These are phyloP conservation scores for Blomia tropicalis DNA, from an alignment of 2,888 invertebrate genomes.

Conservation along the genomic window DNA sequence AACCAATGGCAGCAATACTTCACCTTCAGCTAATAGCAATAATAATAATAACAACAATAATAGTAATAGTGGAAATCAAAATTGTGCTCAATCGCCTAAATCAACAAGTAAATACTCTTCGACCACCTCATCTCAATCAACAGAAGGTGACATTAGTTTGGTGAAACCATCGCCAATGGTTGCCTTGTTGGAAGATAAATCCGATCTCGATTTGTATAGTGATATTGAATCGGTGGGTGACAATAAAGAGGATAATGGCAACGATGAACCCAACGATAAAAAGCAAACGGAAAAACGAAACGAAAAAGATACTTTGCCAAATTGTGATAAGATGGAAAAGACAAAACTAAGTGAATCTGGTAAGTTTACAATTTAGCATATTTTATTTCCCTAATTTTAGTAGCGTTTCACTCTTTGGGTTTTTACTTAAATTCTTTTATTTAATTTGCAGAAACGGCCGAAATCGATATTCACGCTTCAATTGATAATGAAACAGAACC, in stretches of 20 bases:
- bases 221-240: constrained; percentile 41
- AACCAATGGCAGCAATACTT: too few relatives aligned
- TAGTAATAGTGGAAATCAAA: neutral
- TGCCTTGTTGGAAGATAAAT: constrained; percentile 23
- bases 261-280: constrained; percentile 25
- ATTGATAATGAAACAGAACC: neutral
- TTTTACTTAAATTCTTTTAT: too few relatives aligned
- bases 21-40: neutral
- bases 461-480: neutral
- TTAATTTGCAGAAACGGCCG: neutral
- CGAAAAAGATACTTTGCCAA: neutral
- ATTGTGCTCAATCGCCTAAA: neutral
- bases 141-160: constrained; percentile 11
- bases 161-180: constrained; percentile 18
- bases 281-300: constrained; percentile 23
- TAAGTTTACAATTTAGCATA: neutral
- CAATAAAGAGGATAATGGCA: constrained; percentile 14
- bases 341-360: too few relatives aligned
- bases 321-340: neutral
- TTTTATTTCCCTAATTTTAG: neutral
- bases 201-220: constrained; percentile 47
- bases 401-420: too few relatives aligned
- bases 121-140: neutral
- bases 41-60: neutral
- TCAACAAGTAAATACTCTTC: too few relatives aligned